Evolutionary conservation across 2,113 vertebrate genomes (phyloP), one percentile per base, ranked within the genome.

Genomic region (Entomyzon cyanotis): DNA sequence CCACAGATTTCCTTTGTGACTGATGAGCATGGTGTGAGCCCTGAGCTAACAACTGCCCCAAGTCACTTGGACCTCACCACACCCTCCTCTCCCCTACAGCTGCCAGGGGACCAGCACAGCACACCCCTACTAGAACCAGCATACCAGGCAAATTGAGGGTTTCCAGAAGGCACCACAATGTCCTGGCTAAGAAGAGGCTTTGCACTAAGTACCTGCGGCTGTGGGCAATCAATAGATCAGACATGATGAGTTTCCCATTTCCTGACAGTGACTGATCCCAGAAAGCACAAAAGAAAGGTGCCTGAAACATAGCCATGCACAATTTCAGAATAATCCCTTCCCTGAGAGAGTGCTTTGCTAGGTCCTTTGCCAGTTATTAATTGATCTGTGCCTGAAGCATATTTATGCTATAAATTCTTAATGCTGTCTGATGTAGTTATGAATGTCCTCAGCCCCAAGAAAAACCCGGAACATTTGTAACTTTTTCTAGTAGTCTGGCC

Each of bases 331-430:
- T n/a, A 69, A 74, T 52, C 44, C 24, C 47, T 86, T 88, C 56
- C 9, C 28, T 74, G 46, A 73, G 12, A 68, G 63, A 93, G 55
- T 60, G 89, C 71, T 92, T 77, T 88, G 28, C 64, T 67, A 80
- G 19, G 22, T 86, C 71, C 80, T 89, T 73, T 89, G 60, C 60
- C 86, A 92, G 64, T 81, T 87, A 93, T 62, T 78, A 81, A 81
- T 84, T 78, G 76, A 89, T 94, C 60, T 94, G 44, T 84, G 69
- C 76, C 80, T 49, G 47, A 87, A 91, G 82, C 7, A 1, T 85
- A 88, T 83, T 95, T 90, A 73, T 12, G 4, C 31, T 64, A 93
- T 93, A 90, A 96, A 96, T 87, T 88, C 63, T 94, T 96, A 85
- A 96, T 73, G 58, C 19, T 90, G 65, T 53, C 87, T 85, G 85